Evolutionary conservation across 2,797 vertebrate species (phyloP).

Genomic region (Crenichthys baileyi): DNA sequence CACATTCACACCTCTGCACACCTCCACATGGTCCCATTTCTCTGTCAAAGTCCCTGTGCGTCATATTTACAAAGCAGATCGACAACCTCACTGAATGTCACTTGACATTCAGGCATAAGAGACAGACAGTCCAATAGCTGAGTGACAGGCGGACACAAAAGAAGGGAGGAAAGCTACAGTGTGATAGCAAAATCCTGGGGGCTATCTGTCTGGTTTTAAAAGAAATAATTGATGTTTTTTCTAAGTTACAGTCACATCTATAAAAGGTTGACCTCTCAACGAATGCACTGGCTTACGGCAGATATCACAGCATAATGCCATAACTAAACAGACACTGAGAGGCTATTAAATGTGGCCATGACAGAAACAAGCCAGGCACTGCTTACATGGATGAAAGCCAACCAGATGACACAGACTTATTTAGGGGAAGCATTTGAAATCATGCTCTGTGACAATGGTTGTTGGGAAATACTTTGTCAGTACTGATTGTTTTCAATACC

Average conservation of each 20-base stretch:
- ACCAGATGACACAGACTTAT: neutral
- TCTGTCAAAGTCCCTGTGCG: constrained; percentile 2
- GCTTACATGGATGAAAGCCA: neutral
- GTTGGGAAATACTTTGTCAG: neutral
- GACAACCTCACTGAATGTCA: neutral
- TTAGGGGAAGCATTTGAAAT: neutral
- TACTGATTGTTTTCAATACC: neutral
- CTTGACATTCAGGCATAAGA: constrained; percentile 18
- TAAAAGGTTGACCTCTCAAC: neutral
- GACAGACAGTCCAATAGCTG: constrained; percentile 1
- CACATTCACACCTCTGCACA: neutral
- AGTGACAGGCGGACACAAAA: neutral
- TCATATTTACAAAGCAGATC: constrained; percentile 1
- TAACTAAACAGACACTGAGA: neutral
- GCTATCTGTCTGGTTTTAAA: constrained; percentile 1
- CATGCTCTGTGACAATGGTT: neutral
- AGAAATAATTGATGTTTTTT: neutral
- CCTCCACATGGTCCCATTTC: constrained; percentile 5
- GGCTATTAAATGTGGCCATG: neutral
- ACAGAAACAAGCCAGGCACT: neutral
- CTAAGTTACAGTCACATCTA: neutral
- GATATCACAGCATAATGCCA: neutral
- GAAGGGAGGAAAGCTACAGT: neutral
- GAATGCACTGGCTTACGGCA: neutral
- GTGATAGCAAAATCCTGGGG: neutral